Evolutionary conservation across 2,888 invertebrate genomes (phyloP).

Genomic region (Calameuta pallipes): DNA sequence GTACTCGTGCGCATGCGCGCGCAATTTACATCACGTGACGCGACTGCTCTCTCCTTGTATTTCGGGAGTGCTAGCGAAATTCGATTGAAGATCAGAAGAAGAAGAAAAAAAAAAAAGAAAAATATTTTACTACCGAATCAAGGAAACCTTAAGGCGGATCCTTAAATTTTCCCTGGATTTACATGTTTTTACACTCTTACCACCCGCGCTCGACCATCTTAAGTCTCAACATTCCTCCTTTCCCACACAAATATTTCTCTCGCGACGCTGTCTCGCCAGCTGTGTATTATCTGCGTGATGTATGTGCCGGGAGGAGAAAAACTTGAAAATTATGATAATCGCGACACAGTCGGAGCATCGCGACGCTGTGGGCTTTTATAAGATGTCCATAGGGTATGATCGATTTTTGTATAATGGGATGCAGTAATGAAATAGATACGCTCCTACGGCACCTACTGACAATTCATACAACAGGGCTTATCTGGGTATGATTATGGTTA

Average conservation of each 20-base stretch:
- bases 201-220: constrained; percentile 24
- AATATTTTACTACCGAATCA: not conserved
- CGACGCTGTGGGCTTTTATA: not conserved
- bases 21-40: not conserved
- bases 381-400: not conserved
- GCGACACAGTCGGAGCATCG: constrained; percentile 17
- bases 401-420: not conserved
- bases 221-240: constrained; percentile 44
- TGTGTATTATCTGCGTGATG: constrained; percentile 45
- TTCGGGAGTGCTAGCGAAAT: not conserved
- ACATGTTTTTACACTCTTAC: constrained; percentile 3
- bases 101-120: too few relatives aligned
- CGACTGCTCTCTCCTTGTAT: not conserved
- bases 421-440: not conserved
- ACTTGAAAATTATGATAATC: constrained; percentile 25
- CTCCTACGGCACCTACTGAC: not conserved
- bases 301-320: constrained; percentile 32
- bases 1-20: not conserved
- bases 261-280: constrained; percentile 28
- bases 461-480: not conserved
- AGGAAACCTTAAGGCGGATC: not conserved
- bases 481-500: not conserved
- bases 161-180: constrained; percentile 1
- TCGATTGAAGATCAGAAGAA: not conserved
- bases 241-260: constrained; percentile 52